A percentile compares a stretch with the other conserved stretches of the same genome.
Evolutionary conservation across 2,888 invertebrate species (phyloP).

Genomic region (Macrophya alboannulata): DNA sequence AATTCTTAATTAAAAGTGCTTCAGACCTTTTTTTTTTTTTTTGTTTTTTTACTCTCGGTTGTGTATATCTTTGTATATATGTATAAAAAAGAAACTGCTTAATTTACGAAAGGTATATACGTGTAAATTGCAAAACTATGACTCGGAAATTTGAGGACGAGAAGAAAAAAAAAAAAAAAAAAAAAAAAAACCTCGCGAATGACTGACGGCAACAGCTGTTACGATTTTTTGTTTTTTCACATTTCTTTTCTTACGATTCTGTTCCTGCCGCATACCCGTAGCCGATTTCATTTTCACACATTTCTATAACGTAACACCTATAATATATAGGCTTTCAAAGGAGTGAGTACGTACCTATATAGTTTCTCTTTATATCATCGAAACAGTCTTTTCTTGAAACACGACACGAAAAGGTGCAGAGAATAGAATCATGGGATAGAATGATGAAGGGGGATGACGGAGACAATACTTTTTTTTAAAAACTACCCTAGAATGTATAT

Average conservation of each 20-base stretch:
- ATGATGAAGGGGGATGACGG: background rate
- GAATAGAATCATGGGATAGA: background rate
- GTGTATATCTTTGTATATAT: background rate
- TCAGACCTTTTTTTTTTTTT: constrained; percentile 30
- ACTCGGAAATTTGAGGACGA: constrained; percentile 49
- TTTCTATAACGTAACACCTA: constrained; percentile 7
- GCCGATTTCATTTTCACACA: constrained; percentile 44
- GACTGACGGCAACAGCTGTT: constrained; percentile 47
- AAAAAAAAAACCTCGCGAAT: constrained; percentile 29
- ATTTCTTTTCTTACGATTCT: background rate
- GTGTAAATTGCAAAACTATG: background rate
- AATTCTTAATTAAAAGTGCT: constrained; percentile 53
- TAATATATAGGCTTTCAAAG: background rate
- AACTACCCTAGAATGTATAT: background rate
- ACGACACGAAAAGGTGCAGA: background rate
- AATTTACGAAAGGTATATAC: constrained; percentile 40
- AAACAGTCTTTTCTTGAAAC: too few relatives aligned
- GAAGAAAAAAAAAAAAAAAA: background rate
- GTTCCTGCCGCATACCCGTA: background rate
- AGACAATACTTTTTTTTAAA: constrained; percentile 24
- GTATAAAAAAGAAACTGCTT: constrained; percentile 9
- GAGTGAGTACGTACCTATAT: background rate
- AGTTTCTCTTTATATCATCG: background rate
- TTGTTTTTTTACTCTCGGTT: constrained; percentile 13
- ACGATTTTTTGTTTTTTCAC: background rate